These are phyloP conservation scores for Paradoxurus hermaphroditus DNA, from an alignment of 2,113 vertebrate genomes.

Conservation along the genomic window DNA sequence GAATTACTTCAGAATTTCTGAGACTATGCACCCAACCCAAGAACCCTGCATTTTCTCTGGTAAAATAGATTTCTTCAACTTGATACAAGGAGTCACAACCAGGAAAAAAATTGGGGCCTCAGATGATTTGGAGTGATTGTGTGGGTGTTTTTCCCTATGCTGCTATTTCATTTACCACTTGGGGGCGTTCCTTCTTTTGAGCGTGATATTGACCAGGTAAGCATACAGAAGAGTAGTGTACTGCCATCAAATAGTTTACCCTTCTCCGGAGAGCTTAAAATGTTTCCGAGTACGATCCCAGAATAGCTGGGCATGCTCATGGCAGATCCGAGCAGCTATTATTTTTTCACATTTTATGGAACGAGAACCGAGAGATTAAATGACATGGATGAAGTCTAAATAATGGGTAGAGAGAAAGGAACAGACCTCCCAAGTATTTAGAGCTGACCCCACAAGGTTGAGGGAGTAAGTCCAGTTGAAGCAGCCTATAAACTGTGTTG, in stretches of 20 bases:
- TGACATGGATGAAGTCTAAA: neutral
- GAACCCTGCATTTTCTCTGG: neutral
- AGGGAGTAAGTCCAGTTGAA: neutral
- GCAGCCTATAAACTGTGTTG: accelerated
- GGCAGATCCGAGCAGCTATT: neutral
- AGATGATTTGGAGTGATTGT: neutral
- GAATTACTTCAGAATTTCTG: neutral
- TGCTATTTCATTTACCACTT: neutral
- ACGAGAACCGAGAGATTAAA: neutral
- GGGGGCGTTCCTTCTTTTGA: too few species aligned
- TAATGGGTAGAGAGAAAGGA: neutral
- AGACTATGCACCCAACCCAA: neutral
- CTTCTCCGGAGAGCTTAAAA: neutral
- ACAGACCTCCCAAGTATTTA: neutral
- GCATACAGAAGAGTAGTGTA: neutral
- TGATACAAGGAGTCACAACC: neutral
- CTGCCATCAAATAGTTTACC: neutral
- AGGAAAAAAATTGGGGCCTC: neutral
- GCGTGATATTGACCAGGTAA: neutral
- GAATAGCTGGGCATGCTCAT: neutral
- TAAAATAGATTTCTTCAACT: neutral
- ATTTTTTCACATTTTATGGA: neutral
- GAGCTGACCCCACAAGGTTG: neutral
- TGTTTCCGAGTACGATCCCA: neutral
- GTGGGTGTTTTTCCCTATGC: neutral